phyloP scores from a whole-genome alignment of 2,888 invertebrate species.

The Eurytoma adleriae region DNA sequence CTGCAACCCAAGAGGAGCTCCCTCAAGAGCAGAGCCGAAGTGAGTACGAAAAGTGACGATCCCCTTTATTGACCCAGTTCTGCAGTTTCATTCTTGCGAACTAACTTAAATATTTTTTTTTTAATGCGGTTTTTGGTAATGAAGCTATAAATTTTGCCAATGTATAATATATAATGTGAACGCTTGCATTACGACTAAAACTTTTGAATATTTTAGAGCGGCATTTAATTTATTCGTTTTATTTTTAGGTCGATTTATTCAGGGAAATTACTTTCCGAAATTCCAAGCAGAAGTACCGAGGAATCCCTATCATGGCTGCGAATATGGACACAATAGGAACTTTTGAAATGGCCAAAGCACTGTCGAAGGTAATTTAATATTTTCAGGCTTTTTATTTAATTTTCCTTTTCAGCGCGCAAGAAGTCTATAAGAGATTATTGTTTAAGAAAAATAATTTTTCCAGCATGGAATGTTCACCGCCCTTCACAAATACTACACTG shows the following conservation, averaged over 20 bases:
- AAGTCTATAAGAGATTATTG: background rate
- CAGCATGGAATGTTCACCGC: conserved; percentile 93
- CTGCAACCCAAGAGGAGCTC: conserved; percentile 93
- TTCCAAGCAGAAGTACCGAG: conserved; percentile 88
- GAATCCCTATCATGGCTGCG: conserved; percentile 94
- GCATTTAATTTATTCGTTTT: conserved; percentile 37
- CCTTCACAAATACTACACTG: conserved; percentile 92
- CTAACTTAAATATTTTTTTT: no score
- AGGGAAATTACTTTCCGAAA: conserved; percentile 90
- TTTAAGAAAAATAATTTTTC: conserved; percentile 20
- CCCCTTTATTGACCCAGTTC: background rate
- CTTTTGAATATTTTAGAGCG: background rate
- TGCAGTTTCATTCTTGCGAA: no score
- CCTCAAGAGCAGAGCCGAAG: conserved; percentile 89
- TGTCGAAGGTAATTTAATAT: conserved; percentile 83
- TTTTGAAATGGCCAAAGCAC: conserved; percentile 91
- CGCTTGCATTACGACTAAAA: no score
- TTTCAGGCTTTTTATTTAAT: conserved; percentile 31
- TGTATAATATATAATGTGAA: no score
- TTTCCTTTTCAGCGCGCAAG: background rate
- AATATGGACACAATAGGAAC: conserved; percentile 99
- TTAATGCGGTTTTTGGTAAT: no score
- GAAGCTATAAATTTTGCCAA: background rate
- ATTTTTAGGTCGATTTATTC: conserved; percentile 85
- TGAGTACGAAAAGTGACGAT: conserved; percentile 77